Evolutionary conservation across 2,797 vertebrate genomes (phyloP), one percentile per base, ranked within the genome.

Genomic region (Microchirus variegatus): DNA sequence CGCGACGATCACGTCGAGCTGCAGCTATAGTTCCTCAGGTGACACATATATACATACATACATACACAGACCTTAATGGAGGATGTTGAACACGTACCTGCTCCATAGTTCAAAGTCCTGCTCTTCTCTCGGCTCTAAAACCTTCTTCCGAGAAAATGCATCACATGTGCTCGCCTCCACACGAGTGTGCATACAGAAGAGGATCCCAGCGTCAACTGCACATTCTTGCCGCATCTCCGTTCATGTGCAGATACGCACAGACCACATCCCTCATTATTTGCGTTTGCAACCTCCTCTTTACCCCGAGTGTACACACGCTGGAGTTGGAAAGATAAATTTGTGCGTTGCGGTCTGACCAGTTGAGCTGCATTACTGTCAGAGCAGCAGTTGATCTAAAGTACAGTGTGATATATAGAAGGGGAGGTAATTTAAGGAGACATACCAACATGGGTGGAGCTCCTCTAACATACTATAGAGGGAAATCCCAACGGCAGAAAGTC

Each of bases 281-380:
- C 22, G 26, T 10, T n/a, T 10, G 9, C 10, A 40, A n/a, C 10
- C 18, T 11, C 4, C 16, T 31, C 19, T n/a, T 10, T 9, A 13
- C 12, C 17, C 12, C 16, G 9, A 3, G 15, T 18, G 51, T 13
- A 9, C 13, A 19, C 18, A 31, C 4, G 19, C 43, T 40, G 40
- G n/a, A 35, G 7, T 15, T 10, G 15, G 31, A 41, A 18, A 9
- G 16, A 44, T 18, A 4, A 2, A n/a, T 38, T 17, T 8, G 10
- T 15, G 13, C 16, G 7, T 18, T 36, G 51, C 7, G 3, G 68
- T 67, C 42, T 3, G 3, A 76, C 72, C 59, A 19, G 70, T 59
- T 53, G 2, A 17, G 37, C 70, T 11, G 1, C 63, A 65, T n/a
- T 50, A n/a, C 69, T 64, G 61, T 63, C 16, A 46, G 22, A 65